phyloP scores from a whole-genome alignment of 2,888 invertebrate species.

The Coecobrya sp. region DNA sequence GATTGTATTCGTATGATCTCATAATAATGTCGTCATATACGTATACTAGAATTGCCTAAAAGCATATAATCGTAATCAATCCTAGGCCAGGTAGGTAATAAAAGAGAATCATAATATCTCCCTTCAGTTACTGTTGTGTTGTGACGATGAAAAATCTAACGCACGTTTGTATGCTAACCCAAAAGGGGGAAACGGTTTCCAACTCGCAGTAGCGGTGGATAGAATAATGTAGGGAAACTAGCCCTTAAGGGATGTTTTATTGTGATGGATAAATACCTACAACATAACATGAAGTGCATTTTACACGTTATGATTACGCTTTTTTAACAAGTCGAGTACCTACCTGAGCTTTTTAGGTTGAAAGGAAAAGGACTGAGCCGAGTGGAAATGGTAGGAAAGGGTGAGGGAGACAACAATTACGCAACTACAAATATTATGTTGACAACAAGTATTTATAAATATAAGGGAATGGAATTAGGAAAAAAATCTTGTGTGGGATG shows the following conservation, averaged over 20 bases:
- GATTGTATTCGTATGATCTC: conserved; percentile 43
- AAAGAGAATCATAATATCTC: conserved; percentile 19
- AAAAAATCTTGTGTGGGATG: background rate
- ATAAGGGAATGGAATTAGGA: background rate
- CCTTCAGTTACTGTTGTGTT: conserved; percentile 32
- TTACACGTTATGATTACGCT: conserved; percentile 65
- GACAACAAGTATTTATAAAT: conserved; percentile 54
- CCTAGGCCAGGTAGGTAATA: conserved; percentile 6
- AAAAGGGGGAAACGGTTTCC: conserved; percentile 22
- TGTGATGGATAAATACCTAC: conserved; percentile 44
- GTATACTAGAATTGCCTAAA: background rate
- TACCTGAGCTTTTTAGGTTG: conserved; percentile 5
- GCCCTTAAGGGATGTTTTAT: conserved; percentile 65
- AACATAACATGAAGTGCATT: conserved; percentile 42
- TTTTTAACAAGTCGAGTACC: conserved; percentile 65
- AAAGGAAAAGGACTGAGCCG: background rate
- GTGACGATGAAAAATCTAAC: conserved; percentile 44
- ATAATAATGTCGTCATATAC: conserved; percentile 12
- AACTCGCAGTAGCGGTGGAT: conserved; percentile 8
- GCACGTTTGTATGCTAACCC: background rate
- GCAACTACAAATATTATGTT: conserved; percentile 58
- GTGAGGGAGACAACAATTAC: conserved; percentile 66
- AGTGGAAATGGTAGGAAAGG: background rate
- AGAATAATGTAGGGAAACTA: conserved; percentile 15
- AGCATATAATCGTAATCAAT: background rate